Evolutionary conservation across 92 coral and sea anemone genomes (phyloP).

Genomic region (Heteractis magnifica): DNA sequence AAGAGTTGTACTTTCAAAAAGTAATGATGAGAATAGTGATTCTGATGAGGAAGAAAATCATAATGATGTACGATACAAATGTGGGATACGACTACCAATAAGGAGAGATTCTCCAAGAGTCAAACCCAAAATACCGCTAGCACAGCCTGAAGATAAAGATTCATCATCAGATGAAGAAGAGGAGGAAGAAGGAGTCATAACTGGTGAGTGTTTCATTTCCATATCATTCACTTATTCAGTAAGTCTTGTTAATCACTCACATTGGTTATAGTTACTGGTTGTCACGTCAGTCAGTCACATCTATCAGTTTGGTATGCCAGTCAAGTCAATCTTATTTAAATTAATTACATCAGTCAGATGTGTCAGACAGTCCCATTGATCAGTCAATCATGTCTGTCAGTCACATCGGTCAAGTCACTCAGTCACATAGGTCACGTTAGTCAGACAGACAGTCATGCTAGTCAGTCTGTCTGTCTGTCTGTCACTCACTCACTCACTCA

Average conservation of each 20-base stretch:
- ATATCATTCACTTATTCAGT: neutral
- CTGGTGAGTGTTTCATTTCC: constrained; percentile 38
- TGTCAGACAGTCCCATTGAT: no score
- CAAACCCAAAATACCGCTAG: constrained; percentile 13
- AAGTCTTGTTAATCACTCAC: no score
- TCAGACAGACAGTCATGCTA: no score
- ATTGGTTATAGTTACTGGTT: no score
- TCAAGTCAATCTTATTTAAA: no score
- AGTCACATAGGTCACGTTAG: no score
- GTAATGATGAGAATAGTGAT: constrained; percentile 26
- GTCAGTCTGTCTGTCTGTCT: neutral
- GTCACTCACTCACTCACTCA: neutral
- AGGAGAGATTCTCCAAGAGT: constrained; percentile 16
- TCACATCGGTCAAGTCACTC: no score
- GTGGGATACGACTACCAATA: constrained; percentile 11
- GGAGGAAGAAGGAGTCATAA: constrained; percentile 69
- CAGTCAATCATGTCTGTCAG: no score
- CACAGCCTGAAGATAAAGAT: constrained; percentile 10
- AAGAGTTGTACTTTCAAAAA: neutral
- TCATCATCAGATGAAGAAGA: constrained; percentile 60
- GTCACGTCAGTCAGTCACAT: no score
- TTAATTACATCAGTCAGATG: no score
- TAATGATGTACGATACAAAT: constrained; percentile 6
- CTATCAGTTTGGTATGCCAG: no score
- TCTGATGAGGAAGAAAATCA: constrained; percentile 38